These are phyloP conservation scores for Felis catus DNA, from an alignment of 2,113 vertebrate species.

Conservation along the genomic window DNA sequence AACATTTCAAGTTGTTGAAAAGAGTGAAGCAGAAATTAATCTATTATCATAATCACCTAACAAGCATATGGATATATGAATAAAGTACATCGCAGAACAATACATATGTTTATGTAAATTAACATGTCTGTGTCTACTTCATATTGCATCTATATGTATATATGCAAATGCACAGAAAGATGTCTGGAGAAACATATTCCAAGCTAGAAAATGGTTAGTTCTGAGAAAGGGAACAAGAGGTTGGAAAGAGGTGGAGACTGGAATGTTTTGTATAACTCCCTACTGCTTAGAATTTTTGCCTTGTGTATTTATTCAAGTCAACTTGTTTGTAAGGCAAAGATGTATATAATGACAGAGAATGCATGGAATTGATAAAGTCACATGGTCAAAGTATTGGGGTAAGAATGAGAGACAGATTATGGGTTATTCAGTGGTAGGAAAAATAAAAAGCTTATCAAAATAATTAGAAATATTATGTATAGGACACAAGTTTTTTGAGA, in stretches of 20 bases:
- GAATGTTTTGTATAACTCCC: neutral
- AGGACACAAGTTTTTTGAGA: neutral
- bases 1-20: neutral
- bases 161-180: neutral
- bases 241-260: neutral
- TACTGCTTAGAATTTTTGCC: neutral
- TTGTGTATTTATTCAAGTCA: neutral
- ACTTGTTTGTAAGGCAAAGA: neutral
- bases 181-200: neutral
- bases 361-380: neutral
- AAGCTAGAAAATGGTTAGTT: neutral
- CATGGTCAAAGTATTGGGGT: neutral
- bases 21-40: neutral
- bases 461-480: neutral
- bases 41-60: neutral
- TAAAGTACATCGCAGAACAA: neutral
- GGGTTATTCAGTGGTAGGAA: neutral
- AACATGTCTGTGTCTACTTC: neutral
- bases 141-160: neutral
- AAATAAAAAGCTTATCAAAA: neutral
- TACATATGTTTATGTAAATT: constrained; percentile 6
- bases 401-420: neutral
- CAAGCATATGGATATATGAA: neutral
- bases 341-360: neutral
- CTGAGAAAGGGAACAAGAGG: neutral